Evolutionary conservation across 2,113 vertebrate genomes (phyloP).

Genomic region (Xenus cinereus): DNA sequence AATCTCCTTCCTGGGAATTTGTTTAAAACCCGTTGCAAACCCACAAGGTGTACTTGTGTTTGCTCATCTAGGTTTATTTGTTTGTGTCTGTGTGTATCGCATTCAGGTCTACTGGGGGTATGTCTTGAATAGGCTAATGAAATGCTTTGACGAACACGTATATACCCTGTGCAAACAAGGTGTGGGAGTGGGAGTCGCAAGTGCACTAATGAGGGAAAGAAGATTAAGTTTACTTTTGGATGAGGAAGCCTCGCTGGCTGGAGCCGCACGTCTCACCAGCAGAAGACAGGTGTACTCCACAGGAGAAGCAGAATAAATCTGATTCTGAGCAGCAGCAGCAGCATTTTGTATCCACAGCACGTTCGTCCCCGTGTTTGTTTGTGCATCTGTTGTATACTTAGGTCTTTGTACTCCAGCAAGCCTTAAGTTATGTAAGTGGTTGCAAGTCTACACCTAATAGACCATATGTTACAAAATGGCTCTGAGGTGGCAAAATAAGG

Average conservation of each 20-base stretch:
- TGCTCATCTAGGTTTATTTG: conserved; percentile 39
- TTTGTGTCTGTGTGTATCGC: not conserved
- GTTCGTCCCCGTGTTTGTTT: not conserved
- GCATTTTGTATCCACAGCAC: conserved; percentile 34
- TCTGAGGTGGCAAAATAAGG: conserved; percentile 19
- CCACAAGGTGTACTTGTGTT: not conserved
- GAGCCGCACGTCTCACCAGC: not conserved
- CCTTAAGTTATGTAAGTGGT: conserved; percentile 52
- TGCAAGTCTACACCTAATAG: not conserved
- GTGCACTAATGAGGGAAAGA: not conserved
- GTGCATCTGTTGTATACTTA: conserved; percentile 58
- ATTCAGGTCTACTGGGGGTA: not conserved
- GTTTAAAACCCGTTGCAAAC: not conserved
- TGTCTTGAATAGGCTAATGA: not conserved
- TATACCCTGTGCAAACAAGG: not conserved
- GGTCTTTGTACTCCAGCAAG: conserved; percentile 59
- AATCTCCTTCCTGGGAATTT: not conserved
- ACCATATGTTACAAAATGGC: conserved; percentile 11
- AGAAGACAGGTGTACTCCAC: conserved; percentile 60
- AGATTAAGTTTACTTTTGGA: conserved; percentile 47
- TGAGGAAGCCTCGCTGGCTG: not conserved
- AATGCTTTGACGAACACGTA: not conserved
- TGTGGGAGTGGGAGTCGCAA: not conserved
- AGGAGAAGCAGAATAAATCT: conserved; percentile 60
- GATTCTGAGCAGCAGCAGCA: conserved; percentile 17